A percentile compares a stretch with the other conserved stretches of the same genome.
Conservation (phyloP, 2,888 invertebrate genomes). For the Chorisops tibialis region DNA sequence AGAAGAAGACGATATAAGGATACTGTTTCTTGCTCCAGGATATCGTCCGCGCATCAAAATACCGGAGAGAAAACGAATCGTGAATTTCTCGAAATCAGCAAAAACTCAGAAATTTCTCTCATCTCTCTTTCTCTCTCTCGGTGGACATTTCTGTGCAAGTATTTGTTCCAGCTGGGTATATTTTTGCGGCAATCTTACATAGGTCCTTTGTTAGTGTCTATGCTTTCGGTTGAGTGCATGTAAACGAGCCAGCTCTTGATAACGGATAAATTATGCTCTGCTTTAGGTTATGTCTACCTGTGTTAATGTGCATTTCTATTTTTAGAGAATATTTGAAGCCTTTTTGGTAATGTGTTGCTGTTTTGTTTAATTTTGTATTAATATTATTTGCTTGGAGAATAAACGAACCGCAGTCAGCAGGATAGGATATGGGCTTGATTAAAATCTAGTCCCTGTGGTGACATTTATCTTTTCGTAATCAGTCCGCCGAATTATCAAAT, state of each 20-base stretch:
- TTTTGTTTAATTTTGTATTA: neutral
- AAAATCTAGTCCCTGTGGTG: neutral
- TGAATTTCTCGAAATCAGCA: too few species aligned
- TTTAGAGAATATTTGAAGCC: slow-evolving; percentile 9
- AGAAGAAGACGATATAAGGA: too few species aligned
- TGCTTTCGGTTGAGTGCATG: neutral
- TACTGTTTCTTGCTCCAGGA: too few species aligned
- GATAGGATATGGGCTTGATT: neutral
- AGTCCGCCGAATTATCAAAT: too few species aligned
- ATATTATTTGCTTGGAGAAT: neutral
- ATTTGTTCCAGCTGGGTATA: neutral
- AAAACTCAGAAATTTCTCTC: too few species aligned
- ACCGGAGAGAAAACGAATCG: too few species aligned
- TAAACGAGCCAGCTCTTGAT: slow-evolving; percentile 1
- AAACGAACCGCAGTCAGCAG: neutral
- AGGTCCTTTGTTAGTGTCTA: neutral
- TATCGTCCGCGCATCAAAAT: too few species aligned
- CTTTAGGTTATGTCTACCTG: slow-evolving; percentile 10
- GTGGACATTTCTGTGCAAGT: neutral
- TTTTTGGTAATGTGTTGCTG: neutral
- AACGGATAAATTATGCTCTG: neutral
- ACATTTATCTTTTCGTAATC: too few species aligned
- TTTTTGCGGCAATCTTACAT: neutral
- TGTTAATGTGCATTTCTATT: neutral
- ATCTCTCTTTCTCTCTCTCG: too few species aligned